These are phyloP conservation scores for Limnephilus lunatus DNA, from an alignment of 2,888 invertebrate species.

Conservation along the genomic window DNA sequence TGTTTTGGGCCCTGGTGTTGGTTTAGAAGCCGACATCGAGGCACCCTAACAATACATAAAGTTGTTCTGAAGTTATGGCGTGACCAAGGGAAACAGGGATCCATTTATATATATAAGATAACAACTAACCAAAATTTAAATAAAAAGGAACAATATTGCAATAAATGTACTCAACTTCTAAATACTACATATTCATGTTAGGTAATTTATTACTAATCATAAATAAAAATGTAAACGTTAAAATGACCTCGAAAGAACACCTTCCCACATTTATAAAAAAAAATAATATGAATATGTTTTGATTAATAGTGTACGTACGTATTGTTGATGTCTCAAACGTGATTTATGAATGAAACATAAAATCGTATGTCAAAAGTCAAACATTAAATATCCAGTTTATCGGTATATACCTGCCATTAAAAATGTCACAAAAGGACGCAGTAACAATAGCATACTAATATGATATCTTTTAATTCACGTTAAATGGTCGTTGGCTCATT, in stretches of 20 bases:
- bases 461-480: background rate
- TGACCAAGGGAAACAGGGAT: no score
- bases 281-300: background rate
- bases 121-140: no score
- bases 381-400: background rate
- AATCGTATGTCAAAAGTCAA: background rate
- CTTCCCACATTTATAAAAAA: background rate
- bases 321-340: background rate
- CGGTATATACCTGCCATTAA: background rate
- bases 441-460: background rate
- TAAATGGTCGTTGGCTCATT: background rate
- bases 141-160: no score
- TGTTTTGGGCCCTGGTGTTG: no score
- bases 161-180: no score
- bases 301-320: background rate
- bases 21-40: no score
- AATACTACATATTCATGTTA: background rate
- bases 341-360: background rate
- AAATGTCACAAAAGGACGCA: background rate
- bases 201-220: background rate
- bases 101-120: no score
- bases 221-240: background rate
- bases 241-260: background rate
- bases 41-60: no score
- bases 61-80: no score